These are phyloP conservation scores for Pristionchus fissidentatus DNA, from an alignment of 2,888 invertebrate genomes.

Conservation along the genomic window DNA sequence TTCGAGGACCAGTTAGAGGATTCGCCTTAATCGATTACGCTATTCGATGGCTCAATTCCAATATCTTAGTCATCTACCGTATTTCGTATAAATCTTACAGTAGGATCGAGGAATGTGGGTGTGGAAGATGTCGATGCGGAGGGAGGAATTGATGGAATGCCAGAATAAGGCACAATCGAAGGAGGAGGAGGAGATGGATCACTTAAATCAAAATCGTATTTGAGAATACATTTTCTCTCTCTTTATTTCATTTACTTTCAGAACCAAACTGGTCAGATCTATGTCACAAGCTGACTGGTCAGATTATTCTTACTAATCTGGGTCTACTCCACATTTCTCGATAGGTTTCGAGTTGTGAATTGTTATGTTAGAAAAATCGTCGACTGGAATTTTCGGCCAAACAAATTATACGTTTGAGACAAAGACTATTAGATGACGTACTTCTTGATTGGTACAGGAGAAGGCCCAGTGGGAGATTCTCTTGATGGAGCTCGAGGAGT, in stretches of 20 bases:
- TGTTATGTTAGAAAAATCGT: too few relatives aligned
- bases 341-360: too few relatives aligned
- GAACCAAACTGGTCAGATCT: not conserved
- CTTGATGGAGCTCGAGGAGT: not conserved
- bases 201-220: not conserved
- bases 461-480: not conserved
- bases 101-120: not conserved
- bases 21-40: not conserved
- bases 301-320: too few relatives aligned
- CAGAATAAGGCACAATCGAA: too few relatives aligned
- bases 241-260: not conserved
- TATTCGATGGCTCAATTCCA: not conserved
- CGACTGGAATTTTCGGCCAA: too few relatives aligned
- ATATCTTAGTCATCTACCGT: too few relatives aligned
- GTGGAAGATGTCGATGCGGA: not conserved
- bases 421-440: too few relatives aligned
- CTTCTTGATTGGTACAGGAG: not conserved
- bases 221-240: not conserved
- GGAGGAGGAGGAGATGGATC: constrained; percentile 4
- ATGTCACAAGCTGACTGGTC: too few relatives aligned
- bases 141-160: constrained; percentile 29
- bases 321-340: too few relatives aligned
- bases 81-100: not conserved
- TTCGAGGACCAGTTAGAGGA: not conserved
- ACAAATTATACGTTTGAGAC: too few relatives aligned